Percentiles rank a stretch among this genome's conserved stretches.
Conservation (phyloP, 2,888 invertebrate species). For the Timema cristinae region DNA sequence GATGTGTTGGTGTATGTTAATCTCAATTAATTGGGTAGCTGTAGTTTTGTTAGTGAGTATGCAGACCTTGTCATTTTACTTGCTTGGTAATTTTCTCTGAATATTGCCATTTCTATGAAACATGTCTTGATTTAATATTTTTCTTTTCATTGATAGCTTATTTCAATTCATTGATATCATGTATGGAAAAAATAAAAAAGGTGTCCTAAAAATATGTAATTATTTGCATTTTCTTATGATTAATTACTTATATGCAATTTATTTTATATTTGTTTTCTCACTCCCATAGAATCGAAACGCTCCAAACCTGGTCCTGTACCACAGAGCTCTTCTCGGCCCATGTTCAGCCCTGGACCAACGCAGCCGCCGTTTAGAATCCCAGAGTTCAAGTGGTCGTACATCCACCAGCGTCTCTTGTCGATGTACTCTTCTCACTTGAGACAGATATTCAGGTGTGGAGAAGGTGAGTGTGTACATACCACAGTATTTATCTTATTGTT, state of each 20-base stretch:
- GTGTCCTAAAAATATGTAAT: too few relatives aligned
- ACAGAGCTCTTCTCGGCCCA: constrained; percentile 61
- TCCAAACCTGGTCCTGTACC: constrained; percentile 48
- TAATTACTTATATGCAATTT: neutral
- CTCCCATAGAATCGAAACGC: constrained; percentile 42
- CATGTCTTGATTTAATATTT: too few relatives aligned
- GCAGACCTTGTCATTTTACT: too few relatives aligned
- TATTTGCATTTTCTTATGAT: neutral
- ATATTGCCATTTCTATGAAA: too few relatives aligned
- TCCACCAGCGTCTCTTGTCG: constrained; percentile 93
- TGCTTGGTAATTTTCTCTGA: too few relatives aligned
- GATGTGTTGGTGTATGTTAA: too few relatives aligned
- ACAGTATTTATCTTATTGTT: neutral
- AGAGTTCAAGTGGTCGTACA: constrained; percentile 99
- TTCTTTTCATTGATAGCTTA: too few relatives aligned
- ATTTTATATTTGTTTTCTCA: too few relatives aligned
- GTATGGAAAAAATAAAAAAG: neutral
- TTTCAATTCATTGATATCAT: neutral
- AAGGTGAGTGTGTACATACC: constrained; percentile 47
- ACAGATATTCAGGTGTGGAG: constrained; percentile 93
- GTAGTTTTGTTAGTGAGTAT: too few relatives aligned
- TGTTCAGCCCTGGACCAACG: constrained; percentile 91
- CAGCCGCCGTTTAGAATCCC: constrained; percentile 97
- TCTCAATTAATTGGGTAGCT: too few relatives aligned
- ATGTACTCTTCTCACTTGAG: constrained; percentile 94